Evolutionary conservation across 2,797 vertebrate genomes (phyloP).

Genomic region (Sebastes steindachneri): DNA sequence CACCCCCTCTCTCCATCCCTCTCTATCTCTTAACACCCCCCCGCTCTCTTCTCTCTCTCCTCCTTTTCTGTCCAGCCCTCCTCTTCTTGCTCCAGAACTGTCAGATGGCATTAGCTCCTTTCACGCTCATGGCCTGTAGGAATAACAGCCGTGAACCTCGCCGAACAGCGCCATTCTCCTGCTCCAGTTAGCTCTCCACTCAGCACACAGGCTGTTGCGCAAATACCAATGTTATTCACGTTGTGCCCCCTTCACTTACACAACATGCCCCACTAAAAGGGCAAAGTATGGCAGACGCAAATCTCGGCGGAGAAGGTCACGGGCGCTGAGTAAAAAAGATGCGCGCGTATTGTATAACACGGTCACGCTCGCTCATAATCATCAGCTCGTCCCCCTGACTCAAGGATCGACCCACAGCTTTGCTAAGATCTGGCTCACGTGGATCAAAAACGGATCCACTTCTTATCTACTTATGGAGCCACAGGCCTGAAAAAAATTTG

Average conservation of each 20-base stretch:
- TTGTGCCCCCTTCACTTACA: conserved; percentile 67
- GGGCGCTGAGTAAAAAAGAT: conserved; percentile 30
- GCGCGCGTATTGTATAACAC: conserved; percentile 60
- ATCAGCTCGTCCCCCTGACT: conserved; percentile 58
- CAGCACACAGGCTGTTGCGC: conserved; percentile 84
- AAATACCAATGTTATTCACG: conserved; percentile 84
- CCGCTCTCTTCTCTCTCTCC: conserved; percentile 58
- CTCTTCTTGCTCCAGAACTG: conserved; percentile 96
- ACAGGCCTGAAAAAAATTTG: conserved; percentile 54
- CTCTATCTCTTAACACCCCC: conserved; percentile 77
- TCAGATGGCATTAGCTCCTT: conserved; percentile 95
- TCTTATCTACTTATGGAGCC: conserved; percentile 75
- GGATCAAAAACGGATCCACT: conserved; percentile 74
- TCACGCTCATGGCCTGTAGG: conserved; percentile 93
- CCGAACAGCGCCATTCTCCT: conserved; percentile 93
- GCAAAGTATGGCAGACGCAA: conserved; percentile 64
- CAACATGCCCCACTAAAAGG: conserved; percentile 75
- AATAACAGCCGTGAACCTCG: conserved; percentile 94
- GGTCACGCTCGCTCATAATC: conserved; percentile 62
- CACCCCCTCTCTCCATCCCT: conserved; percentile 33
- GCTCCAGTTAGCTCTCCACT: conserved; percentile 93
- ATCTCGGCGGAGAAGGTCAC: conserved; percentile 72
- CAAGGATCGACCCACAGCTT: conserved; percentile 70
- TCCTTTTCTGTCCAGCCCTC: conserved; percentile 84
- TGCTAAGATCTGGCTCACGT: conserved; percentile 69